Evolutionary conservation across 37 sponge, comb jelly and placozoan species (phyloP).

Genomic region (Lycopodina hypogea): DNA sequence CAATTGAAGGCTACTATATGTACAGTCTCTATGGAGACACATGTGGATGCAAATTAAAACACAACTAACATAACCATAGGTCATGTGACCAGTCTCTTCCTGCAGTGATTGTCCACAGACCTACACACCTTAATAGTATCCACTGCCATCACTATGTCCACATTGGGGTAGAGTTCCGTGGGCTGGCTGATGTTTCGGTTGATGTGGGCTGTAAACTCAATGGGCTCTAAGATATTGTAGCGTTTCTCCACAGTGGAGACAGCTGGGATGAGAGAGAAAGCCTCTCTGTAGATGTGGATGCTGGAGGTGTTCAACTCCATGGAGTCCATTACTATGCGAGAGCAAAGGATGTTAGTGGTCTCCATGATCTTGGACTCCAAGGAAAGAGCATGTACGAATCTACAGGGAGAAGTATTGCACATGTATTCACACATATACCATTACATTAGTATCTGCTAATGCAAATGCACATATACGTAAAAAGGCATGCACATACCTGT

Average conservation of each 20-base stretch:
- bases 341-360: not conserved
- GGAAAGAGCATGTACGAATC: conserved; percentile 31
- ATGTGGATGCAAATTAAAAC: no score
- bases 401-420: not conserved
- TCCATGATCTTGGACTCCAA: conserved; percentile 4
- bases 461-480: no score
- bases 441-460: not conserved
- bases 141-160: conserved; percentile 19
- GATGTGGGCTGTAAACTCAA: conserved; percentile 26
- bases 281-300: conserved; percentile 30
- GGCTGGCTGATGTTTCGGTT: conserved; percentile 48
- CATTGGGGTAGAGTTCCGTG: conserved; percentile 28
- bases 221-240: conserved; percentile 35
- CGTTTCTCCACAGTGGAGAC: not conserved
- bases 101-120: no score
- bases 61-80: no score
- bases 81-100: no score
- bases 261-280: not conserved
- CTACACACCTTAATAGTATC: conserved; percentile 34
- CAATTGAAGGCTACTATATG: no score
- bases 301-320: conserved; percentile 44
- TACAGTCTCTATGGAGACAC: no score
- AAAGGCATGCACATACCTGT: no score
- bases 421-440: not conserved
- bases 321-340: conserved; percentile 25